Base-by-base conservation (phyloP, 2,113 vertebrate genomes). In the Chlamydotis undulata region DNA sequence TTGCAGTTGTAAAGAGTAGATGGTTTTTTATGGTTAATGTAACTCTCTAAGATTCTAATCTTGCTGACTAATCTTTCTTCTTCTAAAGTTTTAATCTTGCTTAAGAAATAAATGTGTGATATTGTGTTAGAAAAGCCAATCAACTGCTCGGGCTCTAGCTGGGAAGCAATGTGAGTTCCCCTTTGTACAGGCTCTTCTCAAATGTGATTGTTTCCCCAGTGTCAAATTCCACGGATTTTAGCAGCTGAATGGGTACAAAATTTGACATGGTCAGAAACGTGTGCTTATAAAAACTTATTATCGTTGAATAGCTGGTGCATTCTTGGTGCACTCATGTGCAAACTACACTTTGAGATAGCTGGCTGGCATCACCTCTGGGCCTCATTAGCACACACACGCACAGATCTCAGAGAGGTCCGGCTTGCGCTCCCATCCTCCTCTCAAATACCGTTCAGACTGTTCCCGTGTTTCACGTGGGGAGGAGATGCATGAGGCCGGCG, bases 241-340 rank as follows among this genome's bases (percentile, higher is more conserved):
- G 94, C 85, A 37, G 88, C 91, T 92, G 93, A 97, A 94, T 53
- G 85, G 75, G 53, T 79, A 90, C 77, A 91, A 83, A 93, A 91
- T 87, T 63, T 94, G 95, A 90, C 95, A 64, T 84, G 82, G 77
- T 92, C 90, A 95, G 94, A 96, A 94, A 94, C 63, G 29, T 95
- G 91, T 86, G 85, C 84, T 84, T 70, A 84, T 90, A 35, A 94
- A 94, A 97, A 94, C 77, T 83, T 84, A 85, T 73, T 93, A 69
- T 57, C 5, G 11, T 8, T 94, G 94, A 97, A 94, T 96, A 93
- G 97, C 78, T 15, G 79, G 16, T 23, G 87, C 95, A 97, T 97
- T 97, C 95, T 79, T 96, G 96, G 84, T 96, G 96, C 95, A 82
- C 94, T 97, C 94, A 96, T 95, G 97, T 95, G 96, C 87, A 65